Percentiles rank a stretch among this genome's conserved stretches.
Evolutionary conservation across 2,113 vertebrate genomes (phyloP).

Genomic region (human): GRCh38 chr3:156346001-156346500

Average conservation of each 20-base stretch:
- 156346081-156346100: not conserved
- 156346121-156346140: no score
- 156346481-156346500: not conserved
- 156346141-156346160: no score
- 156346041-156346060: not conserved
- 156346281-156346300: not conserved
- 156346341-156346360: not conserved
- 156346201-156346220: not conserved
- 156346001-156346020: not conserved
- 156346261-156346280: slow-evolving; percentile 8
- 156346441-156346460: not conserved
- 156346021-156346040: not conserved
- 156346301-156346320: not conserved
- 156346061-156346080: not conserved
- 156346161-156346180: not conserved
- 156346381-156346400: not conserved
- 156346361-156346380: not conserved
- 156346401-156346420: not conserved
- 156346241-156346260: not conserved
- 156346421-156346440: not conserved
- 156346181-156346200: not conserved
- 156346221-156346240: not conserved
- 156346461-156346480: not conserved
- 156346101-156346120: not conserved
- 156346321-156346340: not conserved